phyloP scores from a whole-genome alignment of 2,888 invertebrate genomes.

The Salpingus planirostris region DNA sequence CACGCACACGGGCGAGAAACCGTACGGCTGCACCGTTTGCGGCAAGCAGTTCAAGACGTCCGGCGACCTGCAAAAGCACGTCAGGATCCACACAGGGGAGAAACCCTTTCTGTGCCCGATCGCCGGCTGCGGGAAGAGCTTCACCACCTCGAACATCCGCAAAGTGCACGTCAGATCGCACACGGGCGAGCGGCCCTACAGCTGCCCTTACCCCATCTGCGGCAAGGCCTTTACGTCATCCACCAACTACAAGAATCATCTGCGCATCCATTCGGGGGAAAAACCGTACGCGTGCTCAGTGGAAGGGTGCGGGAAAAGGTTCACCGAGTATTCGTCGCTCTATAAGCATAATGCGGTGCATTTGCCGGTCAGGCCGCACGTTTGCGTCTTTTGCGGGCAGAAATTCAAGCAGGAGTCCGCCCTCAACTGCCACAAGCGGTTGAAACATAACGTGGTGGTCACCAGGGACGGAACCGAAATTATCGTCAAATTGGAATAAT shows the following conservation, averaged over 20 bases:
- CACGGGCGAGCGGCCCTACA: constrained; percentile 58
- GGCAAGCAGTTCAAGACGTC: constrained; percentile 37
- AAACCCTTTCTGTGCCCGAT: constrained; percentile 47
- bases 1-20: constrained; percentile 46
- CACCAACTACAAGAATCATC: constrained; percentile 61
- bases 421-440: constrained; percentile 52
- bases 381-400: constrained; percentile 50
- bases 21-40: constrained; percentile 34
- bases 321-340: constrained; percentile 61
- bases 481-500: constrained; percentile 16
- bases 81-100: constrained; percentile 42
- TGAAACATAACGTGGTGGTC: constrained; percentile 46
- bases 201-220: constrained; percentile 50
- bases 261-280: constrained; percentile 59
- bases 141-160: constrained; percentile 60
- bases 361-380: constrained; percentile 49
- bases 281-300: constrained; percentile 57
- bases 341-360: constrained; percentile 59
- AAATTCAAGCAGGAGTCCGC: constrained; percentile 54
- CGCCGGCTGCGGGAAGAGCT: constrained; percentile 54
- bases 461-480: constrained; percentile 40
- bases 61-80: constrained; percentile 38
- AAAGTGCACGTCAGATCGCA: constrained; percentile 60
- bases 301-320: constrained; percentile 53
- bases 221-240: constrained; percentile 57